Percentiles rank a stretch among this genome's conserved stretches.
phyloP scores from a whole-genome alignment of 2,113 vertebrate species.

The Ancistrus triradiatus region DNA sequence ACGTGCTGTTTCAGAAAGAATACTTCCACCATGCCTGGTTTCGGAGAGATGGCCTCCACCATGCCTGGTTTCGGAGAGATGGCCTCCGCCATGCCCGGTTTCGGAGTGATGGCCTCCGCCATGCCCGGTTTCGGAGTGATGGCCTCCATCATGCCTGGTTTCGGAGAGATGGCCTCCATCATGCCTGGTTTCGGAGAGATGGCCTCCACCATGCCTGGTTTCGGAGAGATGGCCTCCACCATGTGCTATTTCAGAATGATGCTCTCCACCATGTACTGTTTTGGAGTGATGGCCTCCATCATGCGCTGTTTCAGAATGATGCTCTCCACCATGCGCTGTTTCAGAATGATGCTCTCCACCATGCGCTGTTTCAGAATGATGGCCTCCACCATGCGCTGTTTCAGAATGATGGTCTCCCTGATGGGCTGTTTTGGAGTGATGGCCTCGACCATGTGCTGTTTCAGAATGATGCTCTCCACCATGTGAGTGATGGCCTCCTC shows the following conservation, averaged over 20 bases:
- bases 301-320: neutral
- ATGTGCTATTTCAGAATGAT: neutral
- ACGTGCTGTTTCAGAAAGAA: too few species aligned
- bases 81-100: constrained; percentile 20
- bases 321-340: neutral
- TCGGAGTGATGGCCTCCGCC: constrained; percentile 14
- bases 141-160: neutral
- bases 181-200: neutral
- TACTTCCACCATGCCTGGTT: too few species aligned
- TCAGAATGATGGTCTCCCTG: neutral
- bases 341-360: neutral
- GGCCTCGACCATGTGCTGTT: neutral
- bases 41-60: too few species aligned
- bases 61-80: neutral
- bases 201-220: neutral
- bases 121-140: neutral
- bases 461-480: neutral
- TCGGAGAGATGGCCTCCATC: neutral
- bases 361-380: neutral
- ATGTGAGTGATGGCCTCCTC: neutral
- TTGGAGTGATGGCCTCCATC: neutral
- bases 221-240: constrained; percentile 12
- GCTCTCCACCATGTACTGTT: neutral
- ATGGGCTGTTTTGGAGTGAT: neutral
- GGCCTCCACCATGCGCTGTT: neutral